Percentiles rank a stretch among this genome's conserved stretches.
Conservation (phyloP, 2,888 invertebrate species). For the Leucania comma region DNA sequence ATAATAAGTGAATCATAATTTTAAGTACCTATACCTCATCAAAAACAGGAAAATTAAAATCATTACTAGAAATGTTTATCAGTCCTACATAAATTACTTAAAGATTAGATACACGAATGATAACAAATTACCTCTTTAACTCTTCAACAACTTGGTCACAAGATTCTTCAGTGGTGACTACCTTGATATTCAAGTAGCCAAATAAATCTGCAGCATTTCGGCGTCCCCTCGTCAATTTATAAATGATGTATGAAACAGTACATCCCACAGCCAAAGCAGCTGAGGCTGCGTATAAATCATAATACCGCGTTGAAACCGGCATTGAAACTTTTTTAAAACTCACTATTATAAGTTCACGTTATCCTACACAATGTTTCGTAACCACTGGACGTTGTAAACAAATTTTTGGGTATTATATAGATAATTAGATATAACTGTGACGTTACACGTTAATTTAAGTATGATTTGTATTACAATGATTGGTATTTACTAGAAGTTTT, state of each 20-base stretch:
- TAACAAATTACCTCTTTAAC: conserved; percentile 73
- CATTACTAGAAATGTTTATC: too few species aligned
- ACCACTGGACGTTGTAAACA: conserved; percentile 11
- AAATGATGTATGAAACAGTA: conserved; percentile 69
- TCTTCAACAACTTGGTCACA: conserved; percentile 76
- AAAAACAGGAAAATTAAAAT: too few species aligned
- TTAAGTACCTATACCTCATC: too few species aligned
- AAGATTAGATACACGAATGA: background rate
- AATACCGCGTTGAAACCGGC: conserved; percentile 63
- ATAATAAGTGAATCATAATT: too few species aligned
- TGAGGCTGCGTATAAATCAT: conserved; percentile 70
- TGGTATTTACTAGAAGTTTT: conserved; percentile 15
- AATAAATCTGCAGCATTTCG: conserved; percentile 72
- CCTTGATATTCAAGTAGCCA: conserved; percentile 75
- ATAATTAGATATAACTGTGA: background rate
- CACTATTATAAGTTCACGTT: background rate
- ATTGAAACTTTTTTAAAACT: conserved; percentile 51
- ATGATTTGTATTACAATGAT: conserved; percentile 31
- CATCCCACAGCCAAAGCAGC: conserved; percentile 71
- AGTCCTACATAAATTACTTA: background rate
- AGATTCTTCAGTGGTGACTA: conserved; percentile 70
- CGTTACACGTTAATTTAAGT: background rate
- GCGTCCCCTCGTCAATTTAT: conserved; percentile 64
- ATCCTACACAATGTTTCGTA: background rate
- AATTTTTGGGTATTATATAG: background rate